These are phyloP conservation scores for Pontoporia blainvillei DNA, from an alignment of 2,113 vertebrate genomes.

Conservation along the genomic window DNA sequence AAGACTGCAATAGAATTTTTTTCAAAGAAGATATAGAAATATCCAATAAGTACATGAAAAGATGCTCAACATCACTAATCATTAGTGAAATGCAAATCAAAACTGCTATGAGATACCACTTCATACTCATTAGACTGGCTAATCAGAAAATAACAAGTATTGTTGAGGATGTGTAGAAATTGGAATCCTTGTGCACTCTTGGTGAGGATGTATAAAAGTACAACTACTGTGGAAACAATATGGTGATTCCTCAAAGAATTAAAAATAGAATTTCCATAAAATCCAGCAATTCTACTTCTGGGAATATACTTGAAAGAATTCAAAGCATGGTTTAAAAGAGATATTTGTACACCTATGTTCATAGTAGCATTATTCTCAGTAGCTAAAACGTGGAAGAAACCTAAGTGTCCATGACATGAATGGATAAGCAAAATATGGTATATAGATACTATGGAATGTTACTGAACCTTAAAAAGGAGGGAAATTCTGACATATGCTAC, in stretches of 20 bases:
- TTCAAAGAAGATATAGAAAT: neutral
- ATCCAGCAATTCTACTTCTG: neutral
- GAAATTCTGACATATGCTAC: neutral
- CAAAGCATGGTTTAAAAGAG: neutral
- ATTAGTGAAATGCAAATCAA: neutral
- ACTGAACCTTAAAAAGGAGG: neutral
- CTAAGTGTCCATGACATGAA: neutral
- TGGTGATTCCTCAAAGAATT: neutral
- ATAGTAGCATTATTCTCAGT: neutral
- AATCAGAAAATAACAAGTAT: neutral
- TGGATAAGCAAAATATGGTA: neutral
- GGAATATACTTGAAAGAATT: neutral
- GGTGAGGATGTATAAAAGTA: neutral
- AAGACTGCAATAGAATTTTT: neutral
- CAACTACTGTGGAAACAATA: neutral
- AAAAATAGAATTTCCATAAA: neutral
- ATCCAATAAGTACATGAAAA: neutral
- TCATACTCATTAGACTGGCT: neutral
- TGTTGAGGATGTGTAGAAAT: neutral
- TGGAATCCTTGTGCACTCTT: neutral
- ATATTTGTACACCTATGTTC: neutral
- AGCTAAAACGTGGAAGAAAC: neutral
- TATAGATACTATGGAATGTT: neutral
- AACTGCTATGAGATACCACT: neutral
- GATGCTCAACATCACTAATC: neutral